phyloP scores from a whole-genome alignment of 2,113 vertebrate genomes.

The Sceloporus tristichus region DNA sequence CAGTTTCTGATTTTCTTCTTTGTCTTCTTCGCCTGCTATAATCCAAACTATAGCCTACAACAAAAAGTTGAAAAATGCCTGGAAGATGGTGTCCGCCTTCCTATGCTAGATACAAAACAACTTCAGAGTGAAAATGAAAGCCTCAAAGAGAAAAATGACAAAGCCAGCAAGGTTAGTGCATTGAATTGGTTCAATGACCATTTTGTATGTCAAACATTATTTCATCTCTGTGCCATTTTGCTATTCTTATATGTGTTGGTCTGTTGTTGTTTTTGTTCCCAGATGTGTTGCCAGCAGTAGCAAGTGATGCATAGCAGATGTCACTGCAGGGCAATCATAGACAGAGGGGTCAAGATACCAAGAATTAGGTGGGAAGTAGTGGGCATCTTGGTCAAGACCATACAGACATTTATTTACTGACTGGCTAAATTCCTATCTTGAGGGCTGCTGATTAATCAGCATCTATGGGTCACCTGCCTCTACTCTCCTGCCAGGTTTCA shows the following conservation, averaged over 20 bases:
- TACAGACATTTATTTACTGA: neutral
- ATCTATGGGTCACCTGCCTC: neutral
- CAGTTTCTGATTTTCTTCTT: neutral
- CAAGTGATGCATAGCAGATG: neutral
- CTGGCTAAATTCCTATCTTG: neutral
- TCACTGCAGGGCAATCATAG: too few relatives aligned
- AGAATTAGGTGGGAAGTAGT: neutral
- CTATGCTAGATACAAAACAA: conserved; percentile 91
- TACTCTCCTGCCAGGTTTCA: too few relatives aligned
- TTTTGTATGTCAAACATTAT: neutral
- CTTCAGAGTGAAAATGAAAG: conserved; percentile 89
- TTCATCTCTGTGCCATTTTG: neutral
- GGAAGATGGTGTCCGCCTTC: conserved; percentile 92
- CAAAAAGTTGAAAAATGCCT: conserved; percentile 95
- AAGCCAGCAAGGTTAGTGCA: conserved; percentile 84
- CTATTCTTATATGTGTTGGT: neutral
- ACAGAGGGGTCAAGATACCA: too few relatives aligned
- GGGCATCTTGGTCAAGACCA: neutral
- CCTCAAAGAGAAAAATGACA: conserved; percentile 85
- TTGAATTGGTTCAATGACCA: neutral
- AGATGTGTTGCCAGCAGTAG: neutral
- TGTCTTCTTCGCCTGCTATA: conserved; percentile 14
- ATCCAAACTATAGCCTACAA: conserved; percentile 84
- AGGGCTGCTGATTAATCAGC: neutral
- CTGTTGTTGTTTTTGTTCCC: neutral